Conservation (phyloP, 2,888 invertebrate species). For the Pterostichus niger region DNA sequence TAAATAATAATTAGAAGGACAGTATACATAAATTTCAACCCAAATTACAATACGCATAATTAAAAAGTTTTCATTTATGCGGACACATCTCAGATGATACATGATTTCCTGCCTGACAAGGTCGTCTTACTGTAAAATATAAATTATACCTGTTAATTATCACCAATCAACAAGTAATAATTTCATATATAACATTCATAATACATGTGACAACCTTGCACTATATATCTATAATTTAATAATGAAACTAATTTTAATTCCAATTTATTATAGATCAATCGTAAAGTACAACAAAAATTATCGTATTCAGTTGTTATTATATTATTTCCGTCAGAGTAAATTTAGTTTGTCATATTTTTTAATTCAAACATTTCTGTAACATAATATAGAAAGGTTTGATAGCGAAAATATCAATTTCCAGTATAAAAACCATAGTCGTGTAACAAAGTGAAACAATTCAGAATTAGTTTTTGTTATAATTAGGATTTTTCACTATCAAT, state of each 20-base stretch:
- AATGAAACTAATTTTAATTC: not conserved
- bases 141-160: conserved; percentile 41
- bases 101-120: conserved; percentile 21
- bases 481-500: too few relatives aligned
- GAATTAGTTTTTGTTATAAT: too few relatives aligned
- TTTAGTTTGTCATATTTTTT: too few relatives aligned
- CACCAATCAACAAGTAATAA: conserved; percentile 12
- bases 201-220: conserved; percentile 2
- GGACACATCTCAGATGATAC: conserved; percentile 29
- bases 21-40: conserved; percentile 12
- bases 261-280: not conserved
- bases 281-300: too few relatives aligned
- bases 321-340: too few relatives aligned
- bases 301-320: too few relatives aligned
- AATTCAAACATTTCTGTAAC: too few relatives aligned
- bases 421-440: too few relatives aligned
- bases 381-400: too few relatives aligned
- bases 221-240: not conserved
- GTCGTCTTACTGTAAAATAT: conserved; percentile 38
- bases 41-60: conserved; percentile 34
- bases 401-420: too few relatives aligned
- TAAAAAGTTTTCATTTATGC: conserved; percentile 23
- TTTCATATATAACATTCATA: conserved; percentile 16
- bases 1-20: conserved; percentile 25
- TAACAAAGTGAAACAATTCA: too few relatives aligned